phyloP scores from a whole-genome alignment of 2,888 invertebrate species.

The Orthosia cruda region DNA sequence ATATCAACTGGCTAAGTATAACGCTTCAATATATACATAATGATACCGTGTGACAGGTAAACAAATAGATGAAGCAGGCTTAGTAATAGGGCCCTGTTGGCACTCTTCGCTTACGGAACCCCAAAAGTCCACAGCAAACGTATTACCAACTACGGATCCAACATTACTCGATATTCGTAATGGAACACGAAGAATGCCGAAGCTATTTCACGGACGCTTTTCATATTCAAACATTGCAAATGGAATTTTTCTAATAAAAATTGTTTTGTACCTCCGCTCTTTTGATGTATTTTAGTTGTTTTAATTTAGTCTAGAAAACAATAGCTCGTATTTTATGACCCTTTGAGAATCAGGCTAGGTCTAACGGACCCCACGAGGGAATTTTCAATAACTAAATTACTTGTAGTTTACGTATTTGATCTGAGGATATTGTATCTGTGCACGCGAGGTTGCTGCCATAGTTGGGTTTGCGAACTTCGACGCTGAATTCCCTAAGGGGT shows the following conservation, averaged over 20 bases:
- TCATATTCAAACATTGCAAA: slow-evolving; percentile 64
- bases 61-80: neutral
- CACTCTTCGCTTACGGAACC: neutral
- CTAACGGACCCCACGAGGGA: slow-evolving; percentile 32
- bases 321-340: slow-evolving; percentile 30
- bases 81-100: neutral
- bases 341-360: slow-evolving; percentile 23
- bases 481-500: slow-evolving; percentile 10
- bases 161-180: slow-evolving; percentile 64
- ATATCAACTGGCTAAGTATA: neutral
- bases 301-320: slow-evolving; percentile 32
- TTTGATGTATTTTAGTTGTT: slow-evolving; percentile 45
- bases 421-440: slow-evolving; percentile 43
- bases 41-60: neutral
- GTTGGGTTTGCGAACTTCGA: slow-evolving; percentile 27
- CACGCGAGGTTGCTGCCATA: slow-evolving; percentile 50
- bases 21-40: neutral
- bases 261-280: slow-evolving; percentile 45
- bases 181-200: slow-evolving; percentile 56
- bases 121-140: slow-evolving; percentile 28
- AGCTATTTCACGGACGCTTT: slow-evolving; percentile 59
- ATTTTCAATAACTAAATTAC: slow-evolving; percentile 62
- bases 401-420: slow-evolving; percentile 45
- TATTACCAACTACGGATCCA: slow-evolving; percentile 49
- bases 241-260: slow-evolving; percentile 63